Evolutionary conservation across 2,797 vertebrate species (phyloP).

Genomic region (Pelobates cultripes): DNA sequence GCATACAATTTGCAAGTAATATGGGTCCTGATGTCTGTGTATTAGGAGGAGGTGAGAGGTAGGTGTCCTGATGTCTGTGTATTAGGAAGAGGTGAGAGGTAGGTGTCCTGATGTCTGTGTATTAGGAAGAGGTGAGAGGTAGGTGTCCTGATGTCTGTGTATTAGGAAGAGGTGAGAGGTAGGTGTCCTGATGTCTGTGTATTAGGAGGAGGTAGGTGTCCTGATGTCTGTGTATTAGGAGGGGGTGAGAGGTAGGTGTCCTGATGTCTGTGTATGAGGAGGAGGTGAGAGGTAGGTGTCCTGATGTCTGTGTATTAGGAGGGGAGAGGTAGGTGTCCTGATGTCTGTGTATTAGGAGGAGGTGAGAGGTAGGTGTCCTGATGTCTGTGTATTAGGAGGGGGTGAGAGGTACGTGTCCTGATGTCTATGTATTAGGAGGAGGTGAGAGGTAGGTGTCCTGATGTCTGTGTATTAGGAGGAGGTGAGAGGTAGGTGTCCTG

Average conservation of each 20-base stretch:
- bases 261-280: no score
- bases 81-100: conserved; percentile 4
- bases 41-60: not conserved
- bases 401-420: not conserved
- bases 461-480: conserved; percentile 1
- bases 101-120: not conserved
- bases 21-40: not conserved
- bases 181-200: not conserved
- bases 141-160: not conserved
- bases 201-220: no score
- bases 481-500: not conserved
- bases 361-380: not conserved
- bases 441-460: not conserved
- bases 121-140: not conserved
- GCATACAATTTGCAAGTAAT: no score
- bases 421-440: not conserved
- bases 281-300: no score
- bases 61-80: not conserved
- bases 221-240: no score
- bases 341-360: not conserved
- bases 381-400: not conserved
- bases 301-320: not conserved
- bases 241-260: no score
- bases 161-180: not conserved
- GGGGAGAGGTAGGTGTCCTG: not conserved